A percentile compares a stretch with the other conserved stretches of the same genome.
Conservation (phyloP, 2,888 invertebrate genomes). For the Pammene fasciana region DNA sequence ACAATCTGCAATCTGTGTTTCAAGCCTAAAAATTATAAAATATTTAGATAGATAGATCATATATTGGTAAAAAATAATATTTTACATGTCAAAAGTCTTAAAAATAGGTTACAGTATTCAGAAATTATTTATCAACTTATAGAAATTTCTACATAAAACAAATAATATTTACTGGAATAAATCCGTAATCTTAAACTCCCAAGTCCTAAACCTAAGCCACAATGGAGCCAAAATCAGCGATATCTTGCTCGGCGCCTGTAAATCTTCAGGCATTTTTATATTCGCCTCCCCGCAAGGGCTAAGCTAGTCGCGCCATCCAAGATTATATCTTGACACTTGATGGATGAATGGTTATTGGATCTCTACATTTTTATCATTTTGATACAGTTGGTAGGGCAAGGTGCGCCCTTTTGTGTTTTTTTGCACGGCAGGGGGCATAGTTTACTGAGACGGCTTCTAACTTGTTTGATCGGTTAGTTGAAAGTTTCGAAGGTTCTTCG, state of each 20-base stretch:
- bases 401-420: constrained; percentile 56
- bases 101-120: too few species aligned
- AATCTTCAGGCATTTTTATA: constrained; percentile 82
- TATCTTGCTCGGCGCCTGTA: constrained; percentile 77
- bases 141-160: neutral
- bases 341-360: constrained; percentile 92
- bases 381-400: constrained; percentile 78
- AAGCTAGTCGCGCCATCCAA: constrained; percentile 80
- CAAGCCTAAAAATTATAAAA: too few species aligned
- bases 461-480: constrained; percentile 21
- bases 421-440: constrained; percentile 60
- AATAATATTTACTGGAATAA: constrained; percentile 8
- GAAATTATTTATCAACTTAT: too few species aligned
- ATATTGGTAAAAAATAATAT: too few species aligned
- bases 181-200: constrained; percentile 23
- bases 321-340: constrained; percentile 89
- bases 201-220: constrained; percentile 51
- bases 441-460: constrained; percentile 46
- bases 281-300: constrained; percentile 75
- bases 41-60: too few species aligned
- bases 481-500: constrained; percentile 16
- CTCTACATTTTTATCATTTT: constrained; percentile 86
- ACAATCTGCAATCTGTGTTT: too few species aligned
- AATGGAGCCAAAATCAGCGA: constrained; percentile 74
- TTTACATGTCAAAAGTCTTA: too few species aligned